Conservation (phyloP, 2,797 vertebrate genomes). For the Peromyscus aztecus region DNA sequence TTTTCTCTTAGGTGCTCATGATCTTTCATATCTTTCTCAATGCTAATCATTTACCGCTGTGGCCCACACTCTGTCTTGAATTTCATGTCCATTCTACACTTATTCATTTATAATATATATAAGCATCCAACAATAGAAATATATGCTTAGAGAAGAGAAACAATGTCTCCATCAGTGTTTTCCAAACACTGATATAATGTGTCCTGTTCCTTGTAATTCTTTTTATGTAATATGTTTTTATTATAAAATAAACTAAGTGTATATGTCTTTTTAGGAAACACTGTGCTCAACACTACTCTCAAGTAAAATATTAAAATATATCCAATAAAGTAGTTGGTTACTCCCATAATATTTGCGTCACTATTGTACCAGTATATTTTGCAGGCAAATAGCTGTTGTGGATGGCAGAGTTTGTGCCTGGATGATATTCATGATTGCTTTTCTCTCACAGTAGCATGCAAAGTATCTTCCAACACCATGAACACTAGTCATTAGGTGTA, state of each 20-base stretch:
- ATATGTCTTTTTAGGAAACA: not conserved
- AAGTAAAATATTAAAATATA: not conserved
- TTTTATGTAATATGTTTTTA: constrained; percentile 18
- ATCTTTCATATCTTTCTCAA: not conserved
- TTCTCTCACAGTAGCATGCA: not conserved
- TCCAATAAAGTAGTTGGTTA: not conserved
- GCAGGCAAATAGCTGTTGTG: not conserved
- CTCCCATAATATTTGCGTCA: not conserved
- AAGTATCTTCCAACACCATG: not conserved
- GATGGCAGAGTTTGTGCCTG: not conserved
- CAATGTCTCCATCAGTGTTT: not conserved
- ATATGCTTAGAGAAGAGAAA: constrained; percentile 23
- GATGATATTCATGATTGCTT: too few species aligned
- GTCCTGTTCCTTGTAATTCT: not conserved
- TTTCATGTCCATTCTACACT: not conserved
- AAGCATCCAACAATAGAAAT: constrained; percentile 8
- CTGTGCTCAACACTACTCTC: not conserved
- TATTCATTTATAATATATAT: not conserved
- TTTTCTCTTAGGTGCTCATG: not conserved
- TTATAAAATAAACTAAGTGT: constrained; percentile 11
- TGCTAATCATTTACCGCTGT: not conserved
- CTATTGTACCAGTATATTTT: not conserved
- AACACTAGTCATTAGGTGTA: not conserved
- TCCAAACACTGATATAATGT: not conserved
- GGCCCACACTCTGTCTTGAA: not conserved